phyloP scores from a whole-genome alignment of 1,140 invertebrate genomes.

The Drosophila pallidifrons region DNA sequence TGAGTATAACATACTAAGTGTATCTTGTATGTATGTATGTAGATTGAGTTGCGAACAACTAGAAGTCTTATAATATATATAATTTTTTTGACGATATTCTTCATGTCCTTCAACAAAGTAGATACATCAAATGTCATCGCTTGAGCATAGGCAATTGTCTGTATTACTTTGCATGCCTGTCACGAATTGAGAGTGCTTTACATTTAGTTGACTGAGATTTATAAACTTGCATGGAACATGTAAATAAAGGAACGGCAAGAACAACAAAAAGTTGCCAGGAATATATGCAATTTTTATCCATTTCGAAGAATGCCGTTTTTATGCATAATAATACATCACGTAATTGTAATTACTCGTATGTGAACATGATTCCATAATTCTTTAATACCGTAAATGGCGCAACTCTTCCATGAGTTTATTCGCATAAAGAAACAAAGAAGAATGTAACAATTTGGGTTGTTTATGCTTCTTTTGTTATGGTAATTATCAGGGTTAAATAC shows the following conservation, averaged over 20 bases:
- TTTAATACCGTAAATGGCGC: slow-evolving; percentile 55
- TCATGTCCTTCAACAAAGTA: no score
- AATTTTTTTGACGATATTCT: no score
- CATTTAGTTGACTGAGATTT: slow-evolving; percentile 9
- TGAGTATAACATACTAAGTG: no score
- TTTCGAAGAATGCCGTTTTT: slow-evolving; percentile 9
- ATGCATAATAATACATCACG: slow-evolving; percentile 20
- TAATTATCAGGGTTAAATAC: slow-evolving; percentile 7
- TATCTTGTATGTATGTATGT: no score
- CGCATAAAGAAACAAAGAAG: slow-evolving; percentile 26
- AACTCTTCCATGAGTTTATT: slow-evolving; percentile 63
- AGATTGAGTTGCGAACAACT: no score
- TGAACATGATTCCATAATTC: slow-evolving; percentile 19
- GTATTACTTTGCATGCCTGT: not conserved
- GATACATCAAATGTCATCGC: not conserved
- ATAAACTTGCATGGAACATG: not conserved
- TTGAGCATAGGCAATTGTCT: no score
- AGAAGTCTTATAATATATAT: no score
- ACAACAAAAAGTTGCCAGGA: slow-evolving; percentile 10
- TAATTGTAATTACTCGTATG: slow-evolving; percentile 39
- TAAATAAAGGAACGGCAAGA: not conserved
- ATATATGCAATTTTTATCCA: slow-evolving; percentile 40
- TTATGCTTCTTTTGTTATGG: slow-evolving; percentile 49
- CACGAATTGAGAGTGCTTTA: not conserved
- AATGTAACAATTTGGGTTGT: slow-evolving; percentile 46